Conservation (phyloP, 2,113 vertebrate species). For the Trogon melanurus region DNA sequence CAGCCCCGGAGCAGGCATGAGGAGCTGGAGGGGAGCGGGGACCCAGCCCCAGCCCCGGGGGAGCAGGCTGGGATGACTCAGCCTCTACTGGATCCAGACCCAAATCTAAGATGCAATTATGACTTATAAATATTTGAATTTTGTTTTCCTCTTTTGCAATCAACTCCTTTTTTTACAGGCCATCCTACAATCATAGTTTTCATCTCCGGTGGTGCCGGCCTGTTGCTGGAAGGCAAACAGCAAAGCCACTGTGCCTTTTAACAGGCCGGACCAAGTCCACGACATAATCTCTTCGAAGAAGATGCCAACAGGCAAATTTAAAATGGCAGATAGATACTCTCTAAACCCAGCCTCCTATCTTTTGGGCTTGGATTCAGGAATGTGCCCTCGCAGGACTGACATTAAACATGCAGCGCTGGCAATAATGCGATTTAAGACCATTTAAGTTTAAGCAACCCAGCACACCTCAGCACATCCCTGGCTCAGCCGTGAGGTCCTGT, state of each 20-base stretch:
- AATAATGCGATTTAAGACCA: neutral
- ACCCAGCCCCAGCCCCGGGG: neutral
- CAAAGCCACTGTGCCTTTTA: neutral
- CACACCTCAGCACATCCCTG: neutral
- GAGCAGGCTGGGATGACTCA: slow-evolving; percentile 36
- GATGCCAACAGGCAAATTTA: neutral
- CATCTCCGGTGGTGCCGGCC: neutral
- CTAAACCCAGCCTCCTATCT: slow-evolving; percentile 8
- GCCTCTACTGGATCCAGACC: slow-evolving; percentile 15
- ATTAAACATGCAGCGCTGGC: neutral
- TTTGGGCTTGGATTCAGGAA: slow-evolving; percentile 13
- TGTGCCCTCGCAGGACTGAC: slow-evolving; percentile 20
- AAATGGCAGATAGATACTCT: neutral
- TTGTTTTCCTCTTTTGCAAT: slow-evolving; percentile 58
- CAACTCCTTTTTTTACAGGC: neutral
- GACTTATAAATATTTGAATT: slow-evolving; percentile 55
- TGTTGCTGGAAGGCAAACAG: neutral
- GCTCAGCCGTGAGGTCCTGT: neutral
- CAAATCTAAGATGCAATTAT: slow-evolving; percentile 46
- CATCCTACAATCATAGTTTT: neutral
- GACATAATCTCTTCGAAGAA: neutral
- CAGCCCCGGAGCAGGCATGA: neutral
- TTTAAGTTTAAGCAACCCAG: neutral
- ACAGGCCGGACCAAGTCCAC: neutral
- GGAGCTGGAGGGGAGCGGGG: neutral